Base-by-base conservation (phyloP, 2,797 vertebrate species). In the Gobionotothen gibberifrons region DNA sequence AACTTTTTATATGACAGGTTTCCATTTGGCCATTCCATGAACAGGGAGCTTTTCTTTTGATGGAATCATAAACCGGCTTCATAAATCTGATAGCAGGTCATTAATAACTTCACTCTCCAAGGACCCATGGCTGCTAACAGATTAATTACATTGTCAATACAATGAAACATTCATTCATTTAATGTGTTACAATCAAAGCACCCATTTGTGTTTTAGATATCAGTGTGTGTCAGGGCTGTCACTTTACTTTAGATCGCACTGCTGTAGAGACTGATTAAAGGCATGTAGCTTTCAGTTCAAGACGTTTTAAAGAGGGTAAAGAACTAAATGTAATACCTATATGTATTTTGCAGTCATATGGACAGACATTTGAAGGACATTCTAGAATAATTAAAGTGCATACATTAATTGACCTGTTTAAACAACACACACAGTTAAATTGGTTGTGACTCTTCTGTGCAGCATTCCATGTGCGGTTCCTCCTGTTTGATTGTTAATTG, bases 51-150 rank as follows among this genome's bases (percentile, higher is more conserved):
- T 62, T 58, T 66, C 39, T 52, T 79, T 49, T 69, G 42, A 83
- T 48, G 0, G 6, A 60, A 0, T 76, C 51, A 61, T 76, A 47
- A 70, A 78, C 2, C 11, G 3, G 40, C 40, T 58, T 65, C 36
- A 52, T 59, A 39, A 77, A 82, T 57, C 47, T 67, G 60, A 86
- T 72, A 57, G 64, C 16, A 65, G 71, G 22, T 82, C 68, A 87
- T 85, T 76, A 88, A 81, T 72, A 77, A 53, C 71, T 78, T 49
- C 29, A 52, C 48, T 70, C 72, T 88, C 78, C 76, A 70, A 72
- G 48, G 85, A 29, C 81, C 74, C 77, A 72, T 21, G 69, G 43
- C 51, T 61, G 55, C 19, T 51, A 32, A 82, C 63, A 59, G 52
- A 85, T 82, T 68, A 68, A 75, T 83, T 32, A 77, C 70, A 69